phyloP scores from a whole-genome alignment of 2,888 invertebrate species.

The Orthosia cruda region DNA sequence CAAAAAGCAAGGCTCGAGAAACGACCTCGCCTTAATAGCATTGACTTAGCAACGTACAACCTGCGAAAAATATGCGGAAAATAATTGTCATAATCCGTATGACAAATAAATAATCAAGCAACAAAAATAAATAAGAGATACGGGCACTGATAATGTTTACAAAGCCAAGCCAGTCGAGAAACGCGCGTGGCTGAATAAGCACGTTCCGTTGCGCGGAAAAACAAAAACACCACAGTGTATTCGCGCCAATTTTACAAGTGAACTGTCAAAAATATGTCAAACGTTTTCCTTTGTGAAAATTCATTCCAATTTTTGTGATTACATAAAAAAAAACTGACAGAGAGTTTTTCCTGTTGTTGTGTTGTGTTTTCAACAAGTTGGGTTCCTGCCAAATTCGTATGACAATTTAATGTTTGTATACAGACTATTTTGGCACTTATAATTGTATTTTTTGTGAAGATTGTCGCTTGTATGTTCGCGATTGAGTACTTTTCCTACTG shows the following conservation, averaged over 20 bases:
- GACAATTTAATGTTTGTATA: conserved; percentile 54
- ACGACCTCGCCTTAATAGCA: conserved; percentile 9
- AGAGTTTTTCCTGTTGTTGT: conserved; percentile 26
- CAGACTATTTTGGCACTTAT: conserved; percentile 39
- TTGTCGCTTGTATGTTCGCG: neutral
- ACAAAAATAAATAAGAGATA: conserved; percentile 34
- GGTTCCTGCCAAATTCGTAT: conserved; percentile 46
- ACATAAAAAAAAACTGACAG: conserved; percentile 5
- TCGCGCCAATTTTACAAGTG: conserved; percentile 41
- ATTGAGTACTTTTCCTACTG: conserved; percentile 16
- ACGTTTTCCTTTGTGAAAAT: neutral
- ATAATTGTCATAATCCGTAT: conserved; percentile 33
- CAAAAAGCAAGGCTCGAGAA: neutral
- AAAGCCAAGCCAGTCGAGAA: conserved; percentile 59
- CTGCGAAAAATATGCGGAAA: conserved; percentile 3
- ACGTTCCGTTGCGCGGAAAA: conserved; percentile 42
- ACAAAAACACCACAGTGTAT: conserved; percentile 22
- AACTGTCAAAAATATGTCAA: conserved; percentile 34
- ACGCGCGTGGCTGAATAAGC: conserved; percentile 48
- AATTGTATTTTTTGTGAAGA: conserved; percentile 12
- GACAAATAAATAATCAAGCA: conserved; percentile 31
- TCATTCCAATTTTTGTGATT: conserved; percentile 2
- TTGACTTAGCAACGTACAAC: conserved; percentile 1
- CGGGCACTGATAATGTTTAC: conserved; percentile 40
- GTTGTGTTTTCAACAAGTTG: conserved; percentile 46